Evolutionary conservation across 1,140 invertebrate genomes (phyloP).

Genomic region (Vollenhovia emeryi): DNA sequence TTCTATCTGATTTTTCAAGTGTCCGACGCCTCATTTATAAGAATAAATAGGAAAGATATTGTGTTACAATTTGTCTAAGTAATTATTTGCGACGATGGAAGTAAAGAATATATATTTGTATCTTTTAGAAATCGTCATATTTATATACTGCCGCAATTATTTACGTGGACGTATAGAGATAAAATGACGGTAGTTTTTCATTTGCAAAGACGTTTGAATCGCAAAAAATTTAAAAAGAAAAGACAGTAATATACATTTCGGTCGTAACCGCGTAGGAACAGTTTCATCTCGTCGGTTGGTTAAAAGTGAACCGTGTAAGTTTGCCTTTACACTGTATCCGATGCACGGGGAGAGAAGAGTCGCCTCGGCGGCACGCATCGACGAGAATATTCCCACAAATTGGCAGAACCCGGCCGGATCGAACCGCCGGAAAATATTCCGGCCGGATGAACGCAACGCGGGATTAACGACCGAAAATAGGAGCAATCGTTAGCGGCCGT

Average conservation of each 20-base stretch:
- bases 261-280: neutral
- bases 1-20: neutral
- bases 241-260: neutral
- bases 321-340: slow-evolving; percentile 37
- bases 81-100: neutral
- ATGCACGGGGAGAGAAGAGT: slow-evolving; percentile 43
- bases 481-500: slow-evolving; percentile 62
- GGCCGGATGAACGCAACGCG: slow-evolving; percentile 31
- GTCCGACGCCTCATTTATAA: neutral
- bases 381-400: slow-evolving; percentile 74
- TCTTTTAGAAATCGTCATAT: neutral
- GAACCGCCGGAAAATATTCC: slow-evolving; percentile 52
- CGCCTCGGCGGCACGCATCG: slow-evolving; percentile 49
- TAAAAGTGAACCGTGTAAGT: slow-evolving; percentile 38
- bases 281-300: neutral
- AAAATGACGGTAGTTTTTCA: neutral
- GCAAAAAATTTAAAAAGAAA: neutral
- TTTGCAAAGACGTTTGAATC: neutral
- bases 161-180: neutral
- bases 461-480: slow-evolving; percentile 67
- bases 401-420: slow-evolving; percentile 53
- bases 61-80: neutral
- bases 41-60: neutral
- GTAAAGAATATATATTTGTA: neutral
- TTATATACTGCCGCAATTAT: neutral